phyloP scores from a whole-genome alignment of 2,797 vertebrate genomes.

The Acanthurus tractus region DNA sequence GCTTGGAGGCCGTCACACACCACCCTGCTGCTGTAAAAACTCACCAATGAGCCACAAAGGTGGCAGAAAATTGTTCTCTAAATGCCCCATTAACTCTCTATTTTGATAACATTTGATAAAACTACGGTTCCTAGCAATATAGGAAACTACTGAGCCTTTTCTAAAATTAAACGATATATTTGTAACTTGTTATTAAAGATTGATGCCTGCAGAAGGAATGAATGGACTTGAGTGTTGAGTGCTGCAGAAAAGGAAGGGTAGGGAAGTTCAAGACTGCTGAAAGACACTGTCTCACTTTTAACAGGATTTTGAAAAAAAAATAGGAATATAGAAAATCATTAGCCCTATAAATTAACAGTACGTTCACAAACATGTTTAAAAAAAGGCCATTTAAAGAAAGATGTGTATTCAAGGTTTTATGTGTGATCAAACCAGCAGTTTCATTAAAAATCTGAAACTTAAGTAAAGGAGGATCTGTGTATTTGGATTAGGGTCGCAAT shows the following conservation, averaged over 20 bases:
- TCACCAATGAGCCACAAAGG: background rate
- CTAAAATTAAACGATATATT: background rate
- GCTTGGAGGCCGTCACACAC: background rate
- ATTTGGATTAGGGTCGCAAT: too few species aligned
- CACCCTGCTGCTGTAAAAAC: background rate
- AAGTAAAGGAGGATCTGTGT: background rate
- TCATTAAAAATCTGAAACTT: background rate
- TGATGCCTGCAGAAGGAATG: background rate
- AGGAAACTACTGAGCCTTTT: background rate
- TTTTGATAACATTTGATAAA: background rate
- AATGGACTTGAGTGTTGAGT: conserved; percentile 1
- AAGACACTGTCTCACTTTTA: background rate
- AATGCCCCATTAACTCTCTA: background rate
- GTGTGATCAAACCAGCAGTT: background rate
- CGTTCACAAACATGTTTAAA: background rate
- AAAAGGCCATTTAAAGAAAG: background rate
- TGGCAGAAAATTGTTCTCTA: background rate
- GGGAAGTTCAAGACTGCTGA: background rate
- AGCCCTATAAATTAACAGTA: background rate
- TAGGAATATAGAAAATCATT: background rate
- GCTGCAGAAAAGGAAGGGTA: background rate
- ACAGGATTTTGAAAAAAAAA: background rate
- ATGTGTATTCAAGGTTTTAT: background rate
- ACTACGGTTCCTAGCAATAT: background rate
- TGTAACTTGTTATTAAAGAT: conserved; percentile 16